Evolutionary conservation across 2,797 vertebrate genomes (phyloP).

Genomic region (Valencia hispanica): DNA sequence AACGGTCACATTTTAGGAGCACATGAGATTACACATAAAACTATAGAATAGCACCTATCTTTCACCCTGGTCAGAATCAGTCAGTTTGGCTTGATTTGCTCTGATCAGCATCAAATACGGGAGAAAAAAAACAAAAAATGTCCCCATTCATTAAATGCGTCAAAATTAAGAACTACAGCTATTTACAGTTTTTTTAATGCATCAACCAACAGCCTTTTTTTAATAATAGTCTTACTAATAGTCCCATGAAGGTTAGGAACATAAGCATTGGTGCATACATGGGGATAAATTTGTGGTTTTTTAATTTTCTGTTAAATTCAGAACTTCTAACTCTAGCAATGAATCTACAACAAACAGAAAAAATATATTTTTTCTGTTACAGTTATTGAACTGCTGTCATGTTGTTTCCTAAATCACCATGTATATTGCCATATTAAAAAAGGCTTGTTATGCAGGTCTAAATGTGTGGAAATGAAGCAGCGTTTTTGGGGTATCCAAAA

Average conservation of each 20-base stretch:
- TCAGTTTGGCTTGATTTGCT: background rate
- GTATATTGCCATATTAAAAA: background rate
- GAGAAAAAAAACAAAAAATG: background rate
- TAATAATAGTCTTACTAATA: no score
- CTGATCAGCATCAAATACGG: background rate
- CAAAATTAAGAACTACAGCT: background rate
- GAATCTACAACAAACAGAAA: background rate
- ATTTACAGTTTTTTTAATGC: background rate
- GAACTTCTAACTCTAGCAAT: background rate
- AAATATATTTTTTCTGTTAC: background rate
- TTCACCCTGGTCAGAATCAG: background rate
- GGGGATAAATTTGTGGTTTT: background rate
- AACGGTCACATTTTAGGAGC: slow-evolving; percentile 9
- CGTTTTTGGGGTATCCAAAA: background rate
- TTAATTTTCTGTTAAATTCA: background rate
- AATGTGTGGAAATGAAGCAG: background rate
- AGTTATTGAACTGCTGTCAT: background rate
- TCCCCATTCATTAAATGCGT: background rate
- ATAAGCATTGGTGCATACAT: background rate
- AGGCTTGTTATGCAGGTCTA: background rate
- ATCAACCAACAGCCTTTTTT: background rate
- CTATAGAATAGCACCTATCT: background rate
- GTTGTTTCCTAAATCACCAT: background rate
- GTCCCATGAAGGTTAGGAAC: background rate
- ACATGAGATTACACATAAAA: background rate